These are phyloP conservation scores for Merops nubicus DNA, from an alignment of 2,113 vertebrate genomes.

Conservation along the genomic window DNA sequence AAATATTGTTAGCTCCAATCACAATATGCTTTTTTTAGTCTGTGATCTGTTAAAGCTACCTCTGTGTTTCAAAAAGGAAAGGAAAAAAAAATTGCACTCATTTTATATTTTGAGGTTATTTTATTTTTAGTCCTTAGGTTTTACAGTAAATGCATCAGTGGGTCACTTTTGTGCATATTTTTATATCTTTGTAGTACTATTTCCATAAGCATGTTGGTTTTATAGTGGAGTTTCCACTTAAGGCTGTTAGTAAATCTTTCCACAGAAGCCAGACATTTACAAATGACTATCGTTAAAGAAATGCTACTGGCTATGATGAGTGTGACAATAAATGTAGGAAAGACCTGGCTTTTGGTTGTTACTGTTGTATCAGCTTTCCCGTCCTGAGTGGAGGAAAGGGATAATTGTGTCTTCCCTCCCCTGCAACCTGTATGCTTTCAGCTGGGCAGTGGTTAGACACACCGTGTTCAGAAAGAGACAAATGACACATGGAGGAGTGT, in stretches of 20 bases:
- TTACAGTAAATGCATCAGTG: slow-evolving; percentile 50
- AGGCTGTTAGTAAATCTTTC: slow-evolving; percentile 65
- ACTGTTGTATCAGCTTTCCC: not conserved
- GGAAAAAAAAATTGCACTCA: not conserved
- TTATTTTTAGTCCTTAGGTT: slow-evolving; percentile 50
- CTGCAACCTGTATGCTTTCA: not conserved
- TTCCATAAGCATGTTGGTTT: slow-evolving; percentile 39
- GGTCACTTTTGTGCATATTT: slow-evolving; percentile 44
- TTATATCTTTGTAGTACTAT: slow-evolving; percentile 38
- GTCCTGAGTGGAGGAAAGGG: not conserved
- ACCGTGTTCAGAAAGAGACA: not conserved
- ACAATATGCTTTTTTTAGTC: slow-evolving; percentile 59
- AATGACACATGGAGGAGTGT: not conserved
- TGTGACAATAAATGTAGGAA: slow-evolving; percentile 7
- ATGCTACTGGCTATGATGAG: not conserved
- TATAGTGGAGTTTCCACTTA: slow-evolving; percentile 62
- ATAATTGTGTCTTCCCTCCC: not conserved
- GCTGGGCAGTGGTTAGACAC: not conserved
- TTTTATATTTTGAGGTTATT: slow-evolving; percentile 36
- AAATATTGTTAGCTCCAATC: slow-evolving; percentile 75
- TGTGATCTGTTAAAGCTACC: not conserved
- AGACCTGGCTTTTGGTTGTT: slow-evolving; percentile 11
- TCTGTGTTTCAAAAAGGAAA: slow-evolving; percentile 18
- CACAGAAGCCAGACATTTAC: slow-evolving; percentile 45
- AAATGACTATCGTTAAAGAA: slow-evolving; percentile 31